Evolutionary conservation across 2,113 vertebrate species (phyloP), one percentile per base, ranked within the genome.

Genomic region (Apteryx mantelli): DNA sequence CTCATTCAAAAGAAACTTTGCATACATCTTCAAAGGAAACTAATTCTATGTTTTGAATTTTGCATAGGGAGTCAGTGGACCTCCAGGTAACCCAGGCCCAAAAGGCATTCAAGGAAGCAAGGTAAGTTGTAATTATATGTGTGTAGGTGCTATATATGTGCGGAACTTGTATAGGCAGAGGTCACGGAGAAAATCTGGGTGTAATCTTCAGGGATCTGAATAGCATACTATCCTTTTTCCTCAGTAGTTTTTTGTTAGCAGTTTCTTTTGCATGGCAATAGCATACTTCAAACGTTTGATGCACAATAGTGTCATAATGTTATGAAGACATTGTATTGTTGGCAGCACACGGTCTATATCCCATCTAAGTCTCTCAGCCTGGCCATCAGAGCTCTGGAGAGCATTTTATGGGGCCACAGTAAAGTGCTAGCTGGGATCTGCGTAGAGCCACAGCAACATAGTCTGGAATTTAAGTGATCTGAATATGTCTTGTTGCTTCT

Each of bases 31-130:
- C 52, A 80, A 18, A 79, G 36, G 60, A 46, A 95, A 56, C 71
- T 97, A 82, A 96, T 89, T 93, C 34, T 92, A 8, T 86, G 20
- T 46, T 96, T 97, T 88, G 34, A 76, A 60, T 56, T 95, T 91
- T 88, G 63, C 69, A 15, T 89, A 99, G 99, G 99, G 99, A 95
- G 79, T 98, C 34, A 93, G 75, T 55, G 99, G 99, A 93, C 97
- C 73, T 70, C 95, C 97, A 69, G 99, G 99, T 40, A 98, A 99
- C 28, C 97, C 95, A 80, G 99, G 99, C 20, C 97, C 86, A 0
- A 98, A 98, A 77, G 99, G 99, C n/a, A 95, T 97, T 88, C 78
- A 98, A 92, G 99, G 99, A 93, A 96, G 97, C 77, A 99, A 99
- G 98, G 99, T 99, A 98, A 98, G 96, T 24, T 56, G 20, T 8